phyloP scores from a whole-genome alignment of 2,888 invertebrate genomes.

The Troglohyphantes excavatus region DNA sequence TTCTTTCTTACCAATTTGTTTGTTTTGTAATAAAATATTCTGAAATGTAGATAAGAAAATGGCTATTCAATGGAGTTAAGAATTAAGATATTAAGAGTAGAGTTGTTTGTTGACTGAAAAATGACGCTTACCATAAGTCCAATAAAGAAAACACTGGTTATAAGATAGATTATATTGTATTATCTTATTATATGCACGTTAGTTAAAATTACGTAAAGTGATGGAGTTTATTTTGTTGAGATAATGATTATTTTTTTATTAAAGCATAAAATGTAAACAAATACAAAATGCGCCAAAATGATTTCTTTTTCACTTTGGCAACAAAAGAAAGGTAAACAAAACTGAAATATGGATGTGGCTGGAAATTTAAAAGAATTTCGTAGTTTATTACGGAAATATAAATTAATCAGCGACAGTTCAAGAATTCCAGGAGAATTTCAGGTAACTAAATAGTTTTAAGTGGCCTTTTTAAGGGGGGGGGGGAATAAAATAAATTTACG shows the following conservation, averaged over 20 bases:
- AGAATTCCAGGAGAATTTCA: constrained; percentile 73
- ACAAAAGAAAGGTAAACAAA: constrained; percentile 13
- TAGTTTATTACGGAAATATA: constrained; percentile 59
- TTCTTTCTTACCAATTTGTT: too few relatives aligned
- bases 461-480: too few relatives aligned
- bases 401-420: constrained; percentile 69
- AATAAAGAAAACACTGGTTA: too few relatives aligned
- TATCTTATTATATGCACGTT: neutral
- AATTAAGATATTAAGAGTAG: neutral
- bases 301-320: constrained; percentile 13
- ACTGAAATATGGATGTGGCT: constrained; percentile 39
- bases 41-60: neutral
- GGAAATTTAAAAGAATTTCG: constrained; percentile 67
- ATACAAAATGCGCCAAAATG: neutral
- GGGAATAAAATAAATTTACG: too few relatives aligned
- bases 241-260: neutral
- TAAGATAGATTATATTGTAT: too few relatives aligned
- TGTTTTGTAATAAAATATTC: too few relatives aligned
- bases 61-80: neutral
- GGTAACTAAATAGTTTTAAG: constrained; percentile 26
- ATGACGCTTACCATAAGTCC: too few relatives aligned
- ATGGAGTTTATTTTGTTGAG: neutral
- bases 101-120: neutral
- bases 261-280: neutral
- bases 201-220: neutral